Base-by-base conservation (phyloP, 2,888 invertebrate genomes). In the Chrysolina oricalcia region DNA sequence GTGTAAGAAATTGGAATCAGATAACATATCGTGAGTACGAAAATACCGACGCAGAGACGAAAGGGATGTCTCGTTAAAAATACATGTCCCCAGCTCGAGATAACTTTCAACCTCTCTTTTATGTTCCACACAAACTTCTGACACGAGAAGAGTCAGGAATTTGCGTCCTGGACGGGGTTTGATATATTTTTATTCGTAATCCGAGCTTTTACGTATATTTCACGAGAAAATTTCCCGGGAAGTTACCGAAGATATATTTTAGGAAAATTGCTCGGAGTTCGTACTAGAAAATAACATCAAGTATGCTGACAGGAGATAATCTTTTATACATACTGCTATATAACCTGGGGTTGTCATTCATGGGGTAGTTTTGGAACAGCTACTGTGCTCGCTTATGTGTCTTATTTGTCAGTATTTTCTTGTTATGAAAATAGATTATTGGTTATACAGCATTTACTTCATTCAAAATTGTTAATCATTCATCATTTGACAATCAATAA, bases 61-160 rank as follows among this genome's bases (percentile, higher is more conserved):
- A 73, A 74, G 70, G 67, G 72, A 62, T 63, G 69, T 76, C 75
- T 66, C 68, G 72, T 81, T 79, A 81, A 81, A 81, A 81, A 81
- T 81, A 79, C 78, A 81, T 78, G 76, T 79, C 76, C 75, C 74
- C 72, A 50, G 70, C 59, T 74, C 71, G 77, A 68, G 76, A 76
- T 81, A 77, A 78, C 81, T 78, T 73, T 67, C 65, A 79, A 77
- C 79, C 73, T 66, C 74, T 69, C 74, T 76, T 79, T 79, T 74
- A 76, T 74, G 72, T 76, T 66, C 67, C 69, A 23, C 65, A 71
- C 48, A 72, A 75, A 77, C 73, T 72, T 62, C 65, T 72, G 74
- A 80, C 75, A 19, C n/a, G 43, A 67, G 63, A 23, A 41, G 40
- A 23, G 63, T 40, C 48, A 35, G 27, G 15, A 66, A 43, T 48